A percentile compares a stretch with the other conserved stretches of the same genome.
Conservation (phyloP, 2,888 invertebrate species). For the Melangyna quadrimaculata region DNA sequence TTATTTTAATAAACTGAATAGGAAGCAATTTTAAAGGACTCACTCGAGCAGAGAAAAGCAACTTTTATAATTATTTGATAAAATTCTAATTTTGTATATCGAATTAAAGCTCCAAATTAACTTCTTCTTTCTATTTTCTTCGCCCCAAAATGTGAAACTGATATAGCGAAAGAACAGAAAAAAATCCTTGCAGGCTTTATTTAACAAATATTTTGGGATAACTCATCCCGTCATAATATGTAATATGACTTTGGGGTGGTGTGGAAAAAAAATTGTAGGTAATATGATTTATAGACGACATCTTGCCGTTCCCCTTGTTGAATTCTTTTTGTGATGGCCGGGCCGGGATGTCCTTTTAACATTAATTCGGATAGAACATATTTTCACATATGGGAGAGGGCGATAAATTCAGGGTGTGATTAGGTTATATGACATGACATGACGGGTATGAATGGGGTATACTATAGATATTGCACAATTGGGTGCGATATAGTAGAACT, state of each 20-base stretch:
- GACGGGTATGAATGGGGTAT: slow-evolving; percentile 24
- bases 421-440: slow-evolving; percentile 68
- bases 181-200: slow-evolving; percentile 48
- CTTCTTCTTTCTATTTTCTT: background rate
- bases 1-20: slow-evolving; percentile 59
- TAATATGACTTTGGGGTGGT: slow-evolving; percentile 22
- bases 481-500: slow-evolving; percentile 10
- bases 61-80: slow-evolving; percentile 51
- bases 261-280: slow-evolving; percentile 41
- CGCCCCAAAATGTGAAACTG: slow-evolving; percentile 1
- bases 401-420: slow-evolving; percentile 71
- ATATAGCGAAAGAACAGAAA: slow-evolving; percentile 23
- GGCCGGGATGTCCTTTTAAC: slow-evolving; percentile 62
- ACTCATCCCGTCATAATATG: slow-evolving; percentile 23
- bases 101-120: slow-evolving; percentile 35
- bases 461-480: slow-evolving; percentile 35
- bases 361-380: slow-evolving; percentile 64
- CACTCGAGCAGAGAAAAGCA: background rate
- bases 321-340: slow-evolving; percentile 49
- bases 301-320: slow-evolving; percentile 64
- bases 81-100: slow-evolving; percentile 7
- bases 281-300: slow-evolving; percentile 71
- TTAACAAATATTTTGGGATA: slow-evolving; percentile 65
- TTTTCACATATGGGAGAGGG: slow-evolving; percentile 69
- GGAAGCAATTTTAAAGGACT: slow-evolving; percentile 4